These are phyloP conservation scores for Numenius arquata DNA, from an alignment of 2,113 vertebrate species.

Conservation along the genomic window DNA sequence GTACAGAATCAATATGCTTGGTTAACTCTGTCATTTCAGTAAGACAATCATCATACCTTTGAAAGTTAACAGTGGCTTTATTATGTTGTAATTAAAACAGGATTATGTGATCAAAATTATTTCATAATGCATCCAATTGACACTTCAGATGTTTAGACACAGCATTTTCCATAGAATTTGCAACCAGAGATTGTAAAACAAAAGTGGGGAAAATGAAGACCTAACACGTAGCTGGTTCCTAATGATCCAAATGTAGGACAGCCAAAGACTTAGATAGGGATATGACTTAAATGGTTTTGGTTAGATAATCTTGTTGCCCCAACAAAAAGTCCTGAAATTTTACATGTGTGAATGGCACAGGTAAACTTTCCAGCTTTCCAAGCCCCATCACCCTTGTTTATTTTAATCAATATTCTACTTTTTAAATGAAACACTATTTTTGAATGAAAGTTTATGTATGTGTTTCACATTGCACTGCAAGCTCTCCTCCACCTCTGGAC, in stretches of 20 bases:
- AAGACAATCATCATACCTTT: background rate
- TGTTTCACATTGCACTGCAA: background rate
- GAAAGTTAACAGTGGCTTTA: background rate
- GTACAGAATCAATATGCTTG: background rate
- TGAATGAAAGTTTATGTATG: background rate
- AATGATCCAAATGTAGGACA: background rate
- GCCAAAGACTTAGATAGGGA: background rate
- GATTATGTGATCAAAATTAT: background rate
- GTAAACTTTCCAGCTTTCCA: background rate
- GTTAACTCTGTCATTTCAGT: background rate
- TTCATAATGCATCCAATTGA: background rate
- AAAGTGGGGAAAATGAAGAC: background rate
- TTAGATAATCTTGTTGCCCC: background rate
- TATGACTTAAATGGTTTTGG: background rate
- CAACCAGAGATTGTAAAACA: background rate
- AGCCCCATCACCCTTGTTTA: background rate
- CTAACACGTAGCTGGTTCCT: background rate
- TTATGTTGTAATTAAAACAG: background rate
- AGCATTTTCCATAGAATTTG: background rate
- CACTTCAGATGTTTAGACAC: background rate
- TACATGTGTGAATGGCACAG: background rate
- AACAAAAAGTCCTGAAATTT: background rate
- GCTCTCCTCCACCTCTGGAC: background rate
- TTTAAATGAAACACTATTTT: background rate
- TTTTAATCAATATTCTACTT: background rate